These are phyloP conservation scores for Cottus gobio DNA, from an alignment of 2,113 vertebrate genomes.

Conservation along the genomic window DNA sequence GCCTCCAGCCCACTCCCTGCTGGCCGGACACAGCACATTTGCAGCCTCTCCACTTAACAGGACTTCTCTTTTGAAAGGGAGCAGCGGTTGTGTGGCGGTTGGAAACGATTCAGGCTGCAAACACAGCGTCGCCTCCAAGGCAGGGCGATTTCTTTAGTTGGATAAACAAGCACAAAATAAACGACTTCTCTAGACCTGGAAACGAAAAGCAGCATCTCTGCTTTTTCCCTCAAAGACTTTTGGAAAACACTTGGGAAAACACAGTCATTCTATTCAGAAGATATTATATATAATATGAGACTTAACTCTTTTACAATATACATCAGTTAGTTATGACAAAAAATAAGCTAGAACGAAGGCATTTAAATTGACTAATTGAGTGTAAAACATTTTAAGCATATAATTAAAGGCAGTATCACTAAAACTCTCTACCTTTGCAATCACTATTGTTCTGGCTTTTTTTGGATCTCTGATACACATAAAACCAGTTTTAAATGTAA, in stretches of 20 bases:
- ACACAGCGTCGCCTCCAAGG: conserved; percentile 20
- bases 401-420: not conserved
- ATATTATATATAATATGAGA: not conserved
- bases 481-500: not conserved
- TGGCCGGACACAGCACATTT: conserved; percentile 22
- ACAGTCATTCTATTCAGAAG: not conserved
- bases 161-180: conserved; percentile 32
- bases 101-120: conserved; percentile 32
- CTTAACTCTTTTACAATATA: not conserved
- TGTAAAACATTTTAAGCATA: not conserved
- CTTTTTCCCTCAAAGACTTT: not conserved
- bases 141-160: conserved; percentile 21
- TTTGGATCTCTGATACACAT: not conserved
- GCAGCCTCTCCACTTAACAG: conserved; percentile 37
- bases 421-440: too few species aligned
- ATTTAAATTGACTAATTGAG: not conserved
- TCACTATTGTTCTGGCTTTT: not conserved
- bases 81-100: conserved; percentile 35
- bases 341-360: not conserved
- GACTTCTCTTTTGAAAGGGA: conserved; percentile 35
- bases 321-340: not conserved
- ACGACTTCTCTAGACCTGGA: conserved; percentile 9
- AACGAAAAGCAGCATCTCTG: conserved; percentile 29
- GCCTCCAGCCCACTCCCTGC: not conserved
- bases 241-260: not conserved